Evolutionary conservation across 1,140 invertebrate genomes (phyloP).

Genomic region (Stegodyphus dumicola): DNA sequence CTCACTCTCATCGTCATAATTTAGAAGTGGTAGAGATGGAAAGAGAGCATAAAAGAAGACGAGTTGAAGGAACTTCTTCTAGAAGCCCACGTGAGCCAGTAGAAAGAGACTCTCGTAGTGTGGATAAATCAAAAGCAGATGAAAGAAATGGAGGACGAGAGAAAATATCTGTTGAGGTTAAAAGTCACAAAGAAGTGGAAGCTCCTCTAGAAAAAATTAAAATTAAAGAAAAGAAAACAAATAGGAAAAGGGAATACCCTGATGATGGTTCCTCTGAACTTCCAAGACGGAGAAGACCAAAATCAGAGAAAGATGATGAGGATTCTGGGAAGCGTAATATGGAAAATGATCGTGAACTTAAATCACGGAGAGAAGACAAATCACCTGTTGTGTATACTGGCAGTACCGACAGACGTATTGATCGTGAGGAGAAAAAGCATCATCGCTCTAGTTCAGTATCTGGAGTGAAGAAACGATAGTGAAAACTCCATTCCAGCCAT

Average conservation of each 20-base stretch:
- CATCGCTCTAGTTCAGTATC: slow-evolving; percentile 47
- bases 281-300: slow-evolving; percentile 20
- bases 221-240: slow-evolving; percentile 48
- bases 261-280: slow-evolving; percentile 3
- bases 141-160: slow-evolving; percentile 19
- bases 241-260: slow-evolving; percentile 25
- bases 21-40: slow-evolving; percentile 18
- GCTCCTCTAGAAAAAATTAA: slow-evolving; percentile 14
- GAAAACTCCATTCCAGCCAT: slow-evolving; percentile 29
- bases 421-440: slow-evolving; percentile 41
- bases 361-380: slow-evolving; percentile 25
- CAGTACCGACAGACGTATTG: slow-evolving; percentile 6
- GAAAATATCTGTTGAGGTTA: slow-evolving; percentile 11
- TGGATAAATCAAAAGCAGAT: slow-evolving; percentile 21
- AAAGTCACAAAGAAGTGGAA: slow-evolving; percentile 25
- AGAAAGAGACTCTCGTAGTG: slow-evolving; percentile 18
- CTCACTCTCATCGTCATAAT: slow-evolving; percentile 22
- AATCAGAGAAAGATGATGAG: slow-evolving; percentile 48
- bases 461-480: slow-evolving; percentile 48
- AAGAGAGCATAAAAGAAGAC: slow-evolving; percentile 48
- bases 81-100: slow-evolving; percentile 35
- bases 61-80: slow-evolving; percentile 32
- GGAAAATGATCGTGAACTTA: slow-evolving; percentile 32
- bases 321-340: slow-evolving; percentile 13
- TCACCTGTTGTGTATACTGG: slow-evolving; percentile 16